Percentiles rank a stretch among this genome's conserved stretches.
Conservation (phyloP, 2,888 invertebrate genomes). For the Anticlea derivata region DNA sequence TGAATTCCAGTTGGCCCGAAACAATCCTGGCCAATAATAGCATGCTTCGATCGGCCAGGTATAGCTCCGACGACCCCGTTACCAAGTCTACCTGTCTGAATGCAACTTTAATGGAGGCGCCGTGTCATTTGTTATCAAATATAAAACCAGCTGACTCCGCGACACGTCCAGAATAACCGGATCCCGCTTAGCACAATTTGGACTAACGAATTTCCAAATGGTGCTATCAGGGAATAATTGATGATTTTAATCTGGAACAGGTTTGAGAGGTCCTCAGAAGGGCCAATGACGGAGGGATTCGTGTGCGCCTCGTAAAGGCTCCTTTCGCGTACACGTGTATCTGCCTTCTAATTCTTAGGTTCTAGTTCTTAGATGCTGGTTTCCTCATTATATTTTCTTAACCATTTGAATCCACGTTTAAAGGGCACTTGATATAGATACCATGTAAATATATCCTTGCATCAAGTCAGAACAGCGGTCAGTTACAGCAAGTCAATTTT, state of each 20-base stretch:
- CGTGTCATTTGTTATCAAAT: constrained; percentile 74
- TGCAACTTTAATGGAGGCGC: constrained; percentile 76
- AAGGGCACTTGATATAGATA: no score
- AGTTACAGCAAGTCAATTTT: no score
- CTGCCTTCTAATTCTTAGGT: no score
- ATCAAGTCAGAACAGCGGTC: no score
- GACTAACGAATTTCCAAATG: no score
- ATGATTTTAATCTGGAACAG: constrained; percentile 31
- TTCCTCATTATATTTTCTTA: no score
- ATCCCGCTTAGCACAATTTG: constrained; percentile 10
- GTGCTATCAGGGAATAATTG: constrained; percentile 31
- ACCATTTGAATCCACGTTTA: no score
- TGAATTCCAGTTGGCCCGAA: constrained; percentile 11
- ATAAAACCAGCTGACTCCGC: constrained; percentile 62
- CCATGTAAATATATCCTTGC: no score
- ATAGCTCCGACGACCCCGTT: constrained; percentile 72
- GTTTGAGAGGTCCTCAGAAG: constrained; percentile 24
- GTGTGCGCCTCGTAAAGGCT: no score
- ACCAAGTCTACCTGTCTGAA: constrained; percentile 60
- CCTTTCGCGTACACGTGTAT: no score
- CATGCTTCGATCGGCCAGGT: constrained; percentile 74
- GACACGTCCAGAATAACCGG: constrained; percentile 52
- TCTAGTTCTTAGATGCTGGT: no score
- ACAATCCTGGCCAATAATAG: constrained; percentile 74
- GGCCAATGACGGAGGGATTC: no score